Percentiles rank a stretch among this genome's conserved stretches.
Conservation (phyloP, 2,797 vertebrate genomes). For the Vespertilio murinus region DNA sequence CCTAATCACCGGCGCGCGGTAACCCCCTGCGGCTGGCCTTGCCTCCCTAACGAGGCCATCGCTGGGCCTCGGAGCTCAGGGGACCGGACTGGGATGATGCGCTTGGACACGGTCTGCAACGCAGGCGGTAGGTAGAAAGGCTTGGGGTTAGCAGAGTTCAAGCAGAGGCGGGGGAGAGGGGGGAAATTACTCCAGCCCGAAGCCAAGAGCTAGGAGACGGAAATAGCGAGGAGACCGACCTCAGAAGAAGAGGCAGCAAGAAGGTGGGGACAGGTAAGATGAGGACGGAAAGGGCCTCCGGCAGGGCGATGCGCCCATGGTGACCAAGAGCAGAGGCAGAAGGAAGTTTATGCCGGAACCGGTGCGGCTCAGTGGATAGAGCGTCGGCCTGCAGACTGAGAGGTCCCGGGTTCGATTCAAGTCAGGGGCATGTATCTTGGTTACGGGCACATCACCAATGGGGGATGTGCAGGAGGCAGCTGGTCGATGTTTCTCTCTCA, state of each 20-base stretch:
- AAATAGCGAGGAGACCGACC: background rate
- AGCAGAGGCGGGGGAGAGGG: background rate
- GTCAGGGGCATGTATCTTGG: too few relatives aligned
- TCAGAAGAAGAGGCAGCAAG: background rate
- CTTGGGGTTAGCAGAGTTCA: background rate
- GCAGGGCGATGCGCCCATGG: background rate
- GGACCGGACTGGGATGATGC: background rate
- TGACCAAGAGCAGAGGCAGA: background rate
- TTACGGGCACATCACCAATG: too few relatives aligned
- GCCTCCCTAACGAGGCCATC: background rate
- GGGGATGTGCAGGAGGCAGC: too few relatives aligned
- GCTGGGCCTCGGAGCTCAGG: background rate
- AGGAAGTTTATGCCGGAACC: too few relatives aligned
- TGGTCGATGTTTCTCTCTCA: too few relatives aligned
- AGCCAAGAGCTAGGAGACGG: background rate
- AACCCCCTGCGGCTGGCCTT: background rate
- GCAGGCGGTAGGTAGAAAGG: background rate
- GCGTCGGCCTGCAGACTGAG: too few relatives aligned
- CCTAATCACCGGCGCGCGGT: background rate
- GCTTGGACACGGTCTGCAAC: background rate
- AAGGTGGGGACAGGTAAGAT: background rate
- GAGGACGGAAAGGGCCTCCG: background rate
- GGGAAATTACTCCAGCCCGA: background rate
- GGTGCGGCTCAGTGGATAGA: too few relatives aligned
- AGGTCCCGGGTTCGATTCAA: too few relatives aligned